Evolutionary conservation across 2,113 vertebrate species (phyloP).

Genomic region (pig (Sus scrofa)): T2T-Sscrofa CM000822.6:76141001-76141500

Average conservation of each 20-base stretch:
- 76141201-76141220: not conserved
- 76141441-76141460: not conserved
- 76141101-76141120: not conserved
- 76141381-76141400: not conserved
- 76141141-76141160: constrained; percentile 10
- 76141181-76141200: not conserved
- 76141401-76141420: not conserved
- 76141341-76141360: not conserved
- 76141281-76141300: not conserved
- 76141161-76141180: not conserved
- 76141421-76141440: not conserved
- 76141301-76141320: not conserved
- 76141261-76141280: not conserved
- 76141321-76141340: not conserved
- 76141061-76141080: constrained; percentile 10
- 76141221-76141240: not conserved
- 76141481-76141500: not conserved
- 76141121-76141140: not conserved
- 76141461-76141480: not conserved
- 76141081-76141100: not conserved
- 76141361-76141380: not conserved
- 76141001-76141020: not conserved
- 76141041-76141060: not conserved
- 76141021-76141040: not conserved
- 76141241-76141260: constrained; percentile 12